These are phyloP conservation scores for Thysanoteuthis rhombus DNA, from an alignment of 2,888 invertebrate genomes.

Conservation along the genomic window DNA sequence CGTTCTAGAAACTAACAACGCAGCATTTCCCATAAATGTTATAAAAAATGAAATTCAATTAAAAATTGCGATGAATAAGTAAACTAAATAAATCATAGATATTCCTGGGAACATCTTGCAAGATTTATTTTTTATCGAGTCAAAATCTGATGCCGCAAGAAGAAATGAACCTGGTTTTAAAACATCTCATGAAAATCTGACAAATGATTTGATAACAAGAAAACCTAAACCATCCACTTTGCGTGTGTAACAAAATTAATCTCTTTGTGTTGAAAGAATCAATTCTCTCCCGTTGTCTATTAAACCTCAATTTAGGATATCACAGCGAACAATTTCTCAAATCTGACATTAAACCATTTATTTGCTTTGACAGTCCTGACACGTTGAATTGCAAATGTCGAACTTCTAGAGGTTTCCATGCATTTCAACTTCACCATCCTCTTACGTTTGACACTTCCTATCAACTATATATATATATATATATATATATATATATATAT, in stretches of 20 bases:
- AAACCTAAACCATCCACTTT: not conserved
- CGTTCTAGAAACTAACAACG: not conserved
- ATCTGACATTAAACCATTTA: not conserved
- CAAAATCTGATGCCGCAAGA: not conserved
- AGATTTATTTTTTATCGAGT: not conserved
- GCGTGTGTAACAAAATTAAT: not conserved
- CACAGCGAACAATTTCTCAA: not conserved
- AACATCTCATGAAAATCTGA: not conserved
- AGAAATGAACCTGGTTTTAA: not conserved
- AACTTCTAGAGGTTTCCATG: not conserved
- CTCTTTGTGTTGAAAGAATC: not conserved
- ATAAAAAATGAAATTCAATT: not conserved
- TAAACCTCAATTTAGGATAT: not conserved
- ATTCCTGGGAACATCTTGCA: not conserved
- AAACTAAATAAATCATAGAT: not conserved
- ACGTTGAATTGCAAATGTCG: not conserved
- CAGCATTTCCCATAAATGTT: not conserved
- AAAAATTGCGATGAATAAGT: not conserved
- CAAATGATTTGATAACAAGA: not conserved
- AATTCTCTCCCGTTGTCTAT: not conserved
- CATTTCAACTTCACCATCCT: not conserved
- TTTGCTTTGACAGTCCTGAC: not conserved
- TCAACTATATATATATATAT: not conserved
- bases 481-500: no score
- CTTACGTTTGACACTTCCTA: no score